phyloP scores from a whole-genome alignment of 2,888 invertebrate species.

The Macrosoma leucophasiata region DNA sequence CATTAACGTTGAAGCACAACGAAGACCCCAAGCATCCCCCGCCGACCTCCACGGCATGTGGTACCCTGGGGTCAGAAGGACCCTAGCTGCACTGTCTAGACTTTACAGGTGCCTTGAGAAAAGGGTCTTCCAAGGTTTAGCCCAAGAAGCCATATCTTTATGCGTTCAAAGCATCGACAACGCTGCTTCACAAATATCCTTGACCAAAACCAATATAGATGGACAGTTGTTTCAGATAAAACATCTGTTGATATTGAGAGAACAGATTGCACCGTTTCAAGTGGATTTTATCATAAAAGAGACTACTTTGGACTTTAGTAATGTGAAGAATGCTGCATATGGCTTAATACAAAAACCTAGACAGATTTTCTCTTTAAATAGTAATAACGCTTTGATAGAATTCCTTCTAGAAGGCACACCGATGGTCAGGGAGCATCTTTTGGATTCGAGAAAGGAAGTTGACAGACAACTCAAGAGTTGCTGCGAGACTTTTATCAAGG shows the following conservation, averaged over 20 bases:
- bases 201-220: constrained; percentile 88
- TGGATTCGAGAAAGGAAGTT: constrained; percentile 97
- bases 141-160: constrained; percentile 94
- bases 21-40: constrained; percentile 79
- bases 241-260: constrained; percentile 95
- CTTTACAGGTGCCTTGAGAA: constrained; percentile 90
- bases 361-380: constrained; percentile 89
- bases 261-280: constrained; percentile 99
- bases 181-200: constrained; percentile 87
- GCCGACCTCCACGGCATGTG: constrained; percentile 99
- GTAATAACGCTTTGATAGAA: constrained; percentile 94
- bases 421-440: constrained; percentile 91
- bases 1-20: constrained; percentile 65
- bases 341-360: constrained; percentile 85
- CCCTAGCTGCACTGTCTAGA: constrained; percentile 95
- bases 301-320: constrained; percentile 94
- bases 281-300: constrained; percentile 96
- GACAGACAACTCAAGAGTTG: constrained; percentile 92
- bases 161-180: constrained; percentile 93
- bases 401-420: constrained; percentile 95
- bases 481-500: constrained; percentile 91
- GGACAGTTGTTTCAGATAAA: constrained; percentile 98
- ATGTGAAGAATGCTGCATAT: constrained; percentile 90
- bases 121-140: constrained; percentile 96
- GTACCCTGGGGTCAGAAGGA: constrained; percentile 98